phyloP scores from a whole-genome alignment of 1,140 invertebrate species.

The Littorina saxatilis region DNA sequence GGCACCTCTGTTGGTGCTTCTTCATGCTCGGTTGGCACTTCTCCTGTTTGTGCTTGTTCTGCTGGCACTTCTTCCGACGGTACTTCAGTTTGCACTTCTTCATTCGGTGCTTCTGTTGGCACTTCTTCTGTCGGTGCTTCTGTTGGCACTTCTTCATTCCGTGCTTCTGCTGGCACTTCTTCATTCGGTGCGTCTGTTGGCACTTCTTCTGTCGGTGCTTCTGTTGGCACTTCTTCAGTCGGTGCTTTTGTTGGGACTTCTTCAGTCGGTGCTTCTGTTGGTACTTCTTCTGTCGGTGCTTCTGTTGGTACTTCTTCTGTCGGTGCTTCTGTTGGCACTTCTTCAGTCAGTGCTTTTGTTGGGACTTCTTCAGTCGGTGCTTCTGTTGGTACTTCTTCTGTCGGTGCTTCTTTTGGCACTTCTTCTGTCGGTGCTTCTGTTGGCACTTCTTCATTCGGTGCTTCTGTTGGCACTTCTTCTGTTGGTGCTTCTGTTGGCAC shows the following conservation, averaged over 20 bases:
- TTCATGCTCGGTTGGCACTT: background rate
- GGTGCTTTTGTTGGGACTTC: conserved; percentile 1
- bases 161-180: background rate
- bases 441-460: background rate
- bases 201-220: background rate
- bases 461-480: background rate
- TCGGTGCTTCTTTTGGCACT: background rate
- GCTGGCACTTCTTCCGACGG: background rate
- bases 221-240: background rate
- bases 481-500: background rate
- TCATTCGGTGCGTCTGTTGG: background rate
- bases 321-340: background rate
- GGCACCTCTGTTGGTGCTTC: background rate
- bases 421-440: no score
- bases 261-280: background rate
- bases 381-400: background rate
- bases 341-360: background rate
- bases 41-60: background rate
- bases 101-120: background rate
- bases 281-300: background rate
- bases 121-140: background rate
- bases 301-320: background rate
- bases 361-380: background rate
- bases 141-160: background rate
- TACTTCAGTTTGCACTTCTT: background rate